A percentile compares a stretch with the other conserved stretches of the same genome.
These are phyloP conservation scores for Spheniscus humboldti DNA, from an alignment of 2,797 vertebrate genomes.

Conservation along the genomic window DNA sequence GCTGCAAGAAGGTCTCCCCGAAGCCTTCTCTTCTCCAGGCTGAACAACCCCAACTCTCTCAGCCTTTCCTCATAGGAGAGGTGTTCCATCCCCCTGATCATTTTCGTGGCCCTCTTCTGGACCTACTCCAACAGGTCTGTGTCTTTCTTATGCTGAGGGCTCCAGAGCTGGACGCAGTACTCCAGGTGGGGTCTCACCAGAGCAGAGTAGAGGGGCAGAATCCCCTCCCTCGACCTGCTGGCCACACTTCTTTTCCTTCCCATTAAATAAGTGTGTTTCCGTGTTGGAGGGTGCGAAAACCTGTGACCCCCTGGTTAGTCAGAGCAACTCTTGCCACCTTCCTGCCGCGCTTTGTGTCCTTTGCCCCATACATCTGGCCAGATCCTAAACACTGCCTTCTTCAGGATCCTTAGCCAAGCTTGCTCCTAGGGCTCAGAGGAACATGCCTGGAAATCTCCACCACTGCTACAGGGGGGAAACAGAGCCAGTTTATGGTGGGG, in stretches of 20 bases:
- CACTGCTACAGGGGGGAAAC: not conserved
- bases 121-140: too few relatives aligned
- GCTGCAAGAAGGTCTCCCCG: too few relatives aligned
- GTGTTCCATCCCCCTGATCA: too few relatives aligned
- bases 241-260: not conserved
- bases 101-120: too few relatives aligned
- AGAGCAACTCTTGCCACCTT: conserved; percentile 13
- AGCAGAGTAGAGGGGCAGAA: too few relatives aligned
- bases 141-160: too few relatives aligned
- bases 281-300: not conserved
- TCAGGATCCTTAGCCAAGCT: not conserved
- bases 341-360: conserved; percentile 27
- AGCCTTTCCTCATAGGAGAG: too few relatives aligned
- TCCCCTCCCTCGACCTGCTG: too few relatives aligned
- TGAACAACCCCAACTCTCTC: too few relatives aligned
- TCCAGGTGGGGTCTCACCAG: too few relatives aligned
- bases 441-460: not conserved
- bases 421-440: not conserved
- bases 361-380: not conserved
- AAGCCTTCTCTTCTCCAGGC: too few relatives aligned
- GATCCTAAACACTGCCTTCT: not conserved
- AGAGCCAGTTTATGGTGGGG: fast-evolving
- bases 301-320: not conserved
- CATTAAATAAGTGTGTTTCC: not conserved
- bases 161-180: too few relatives aligned